Evolutionary conservation across 2,113 vertebrate species (phyloP).

Genomic region (Tricholaema leucomelas): DNA sequence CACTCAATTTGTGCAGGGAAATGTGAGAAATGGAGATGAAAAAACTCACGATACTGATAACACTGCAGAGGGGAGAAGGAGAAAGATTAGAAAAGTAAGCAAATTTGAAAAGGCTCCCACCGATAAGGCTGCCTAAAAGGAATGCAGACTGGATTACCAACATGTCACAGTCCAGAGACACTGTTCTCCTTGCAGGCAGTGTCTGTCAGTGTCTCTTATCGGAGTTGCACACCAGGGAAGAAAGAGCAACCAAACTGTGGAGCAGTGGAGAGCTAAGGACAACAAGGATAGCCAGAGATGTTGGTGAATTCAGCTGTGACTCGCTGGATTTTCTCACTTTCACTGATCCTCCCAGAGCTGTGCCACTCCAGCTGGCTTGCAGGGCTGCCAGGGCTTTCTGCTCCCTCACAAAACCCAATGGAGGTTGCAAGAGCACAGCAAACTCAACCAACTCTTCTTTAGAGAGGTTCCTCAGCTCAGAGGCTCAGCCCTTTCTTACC

Average conservation of each 20-base stretch:
- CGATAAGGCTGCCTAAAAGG: background rate
- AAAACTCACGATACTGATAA: background rate
- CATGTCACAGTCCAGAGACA: background rate
- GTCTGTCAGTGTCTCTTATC: background rate
- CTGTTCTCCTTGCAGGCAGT: background rate
- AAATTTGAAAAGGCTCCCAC: conserved; percentile 32
- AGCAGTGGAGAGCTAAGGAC: background rate
- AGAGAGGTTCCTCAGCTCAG: accelerated
- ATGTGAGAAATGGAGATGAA: conserved; percentile 45
- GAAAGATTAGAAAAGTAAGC: conserved; percentile 29
- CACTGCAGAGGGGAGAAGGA: background rate
- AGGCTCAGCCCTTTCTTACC: background rate
- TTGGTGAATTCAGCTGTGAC: accelerated
- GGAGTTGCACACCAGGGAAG: background rate
- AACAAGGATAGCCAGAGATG: background rate
- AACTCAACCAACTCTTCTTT: accelerated
- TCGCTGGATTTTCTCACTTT: accelerated
- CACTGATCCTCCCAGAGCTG: accelerated
- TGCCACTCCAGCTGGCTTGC: background rate
- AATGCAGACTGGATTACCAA: background rate
- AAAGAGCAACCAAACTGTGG: background rate
- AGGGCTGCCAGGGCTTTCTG: accelerated
- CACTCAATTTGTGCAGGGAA: conserved; percentile 35
- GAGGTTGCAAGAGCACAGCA: background rate
- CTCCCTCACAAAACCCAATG: background rate